phyloP scores from a whole-genome alignment of 2,113 vertebrate genomes.

The Corvus hawaiiensis region DNA sequence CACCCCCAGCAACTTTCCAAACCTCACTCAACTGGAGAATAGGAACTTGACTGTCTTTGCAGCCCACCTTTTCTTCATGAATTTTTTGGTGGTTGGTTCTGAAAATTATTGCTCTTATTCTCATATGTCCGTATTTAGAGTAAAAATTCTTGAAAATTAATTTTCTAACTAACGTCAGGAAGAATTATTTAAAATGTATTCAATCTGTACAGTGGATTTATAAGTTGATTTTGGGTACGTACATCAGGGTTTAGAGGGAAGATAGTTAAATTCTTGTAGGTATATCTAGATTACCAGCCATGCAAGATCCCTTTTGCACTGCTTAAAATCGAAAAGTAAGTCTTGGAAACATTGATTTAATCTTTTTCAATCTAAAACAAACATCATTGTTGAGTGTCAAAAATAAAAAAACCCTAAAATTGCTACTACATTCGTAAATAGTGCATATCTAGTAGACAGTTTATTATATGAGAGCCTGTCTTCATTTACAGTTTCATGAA shows the following conservation, averaged over 20 bases:
- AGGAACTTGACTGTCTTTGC: neutral
- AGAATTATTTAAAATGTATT: neutral
- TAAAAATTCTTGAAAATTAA: neutral
- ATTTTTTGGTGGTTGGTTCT: neutral
- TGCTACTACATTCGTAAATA: neutral
- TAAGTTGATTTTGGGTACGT: neutral
- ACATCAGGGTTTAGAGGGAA: neutral
- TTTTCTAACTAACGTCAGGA: neutral
- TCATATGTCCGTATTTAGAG: neutral
- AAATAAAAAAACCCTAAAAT: neutral
- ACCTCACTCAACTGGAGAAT: neutral
- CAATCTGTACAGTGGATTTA: neutral
- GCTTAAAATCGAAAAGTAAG: neutral
- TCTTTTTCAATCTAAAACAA: neutral
- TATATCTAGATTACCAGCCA: neutral
- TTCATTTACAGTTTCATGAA: neutral
- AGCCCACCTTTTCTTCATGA: neutral
- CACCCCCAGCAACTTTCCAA: neutral
- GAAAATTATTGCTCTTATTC: neutral
- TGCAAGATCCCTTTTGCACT: neutral
- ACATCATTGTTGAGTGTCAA: neutral
- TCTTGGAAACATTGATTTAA: neutral
- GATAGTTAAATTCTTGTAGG: neutral
- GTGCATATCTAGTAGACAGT: fast-evolving
- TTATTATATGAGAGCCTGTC: neutral